Conservation (phyloP, 2,113 vertebrate genomes). For the Vidua macroura region DNA sequence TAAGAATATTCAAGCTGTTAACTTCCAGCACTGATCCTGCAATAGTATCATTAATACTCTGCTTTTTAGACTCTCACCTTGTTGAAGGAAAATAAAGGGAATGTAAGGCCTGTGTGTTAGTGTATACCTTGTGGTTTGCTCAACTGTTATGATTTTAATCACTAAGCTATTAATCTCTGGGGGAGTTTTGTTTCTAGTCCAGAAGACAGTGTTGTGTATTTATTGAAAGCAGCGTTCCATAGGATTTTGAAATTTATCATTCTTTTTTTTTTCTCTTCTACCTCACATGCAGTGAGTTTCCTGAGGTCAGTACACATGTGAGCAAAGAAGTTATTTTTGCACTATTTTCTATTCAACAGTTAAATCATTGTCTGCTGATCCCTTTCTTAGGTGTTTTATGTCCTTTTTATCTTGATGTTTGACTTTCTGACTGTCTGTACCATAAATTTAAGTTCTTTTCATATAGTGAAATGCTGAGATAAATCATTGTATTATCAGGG, state of each 20-base stretch:
- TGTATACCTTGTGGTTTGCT: neutral
- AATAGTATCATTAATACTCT: neutral
- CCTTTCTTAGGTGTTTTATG: neutral
- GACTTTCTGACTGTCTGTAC: neutral
- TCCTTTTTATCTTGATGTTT: neutral
- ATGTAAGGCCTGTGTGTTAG: neutral
- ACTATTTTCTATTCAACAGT: neutral
- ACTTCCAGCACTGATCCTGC: neutral
- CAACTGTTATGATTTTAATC: neutral
- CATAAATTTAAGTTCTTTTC: neutral
- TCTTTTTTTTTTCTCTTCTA: neutral
- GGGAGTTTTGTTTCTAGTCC: neutral
- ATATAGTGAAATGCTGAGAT: neutral
- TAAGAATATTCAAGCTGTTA: neutral
- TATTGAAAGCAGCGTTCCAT: neutral
- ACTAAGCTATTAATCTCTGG: neutral
- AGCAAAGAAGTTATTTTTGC: neutral
- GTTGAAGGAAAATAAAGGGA: neutral
- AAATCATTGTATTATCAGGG: neutral
- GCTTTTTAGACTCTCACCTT: neutral
- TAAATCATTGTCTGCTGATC: neutral
- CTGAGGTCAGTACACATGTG: neutral
- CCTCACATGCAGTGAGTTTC: neutral
- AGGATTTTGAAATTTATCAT: neutral
- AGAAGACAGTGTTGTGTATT: neutral